These are phyloP conservation scores for Hydropsyche betteni DNA, from an alignment of 2,888 invertebrate species.

Conservation along the genomic window DNA sequence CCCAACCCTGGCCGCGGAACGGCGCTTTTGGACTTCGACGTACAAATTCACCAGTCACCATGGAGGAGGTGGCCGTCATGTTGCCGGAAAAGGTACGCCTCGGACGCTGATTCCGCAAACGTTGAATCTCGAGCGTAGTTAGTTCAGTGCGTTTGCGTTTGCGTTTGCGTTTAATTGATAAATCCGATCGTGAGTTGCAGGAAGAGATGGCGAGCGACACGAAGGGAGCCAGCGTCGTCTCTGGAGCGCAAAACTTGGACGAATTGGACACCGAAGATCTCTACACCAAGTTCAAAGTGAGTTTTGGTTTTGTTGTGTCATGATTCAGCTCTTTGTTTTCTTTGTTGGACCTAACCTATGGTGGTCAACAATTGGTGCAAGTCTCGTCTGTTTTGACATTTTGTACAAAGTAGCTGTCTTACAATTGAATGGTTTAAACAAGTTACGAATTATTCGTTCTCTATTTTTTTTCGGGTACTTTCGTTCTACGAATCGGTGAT, in stretches of 20 bases:
- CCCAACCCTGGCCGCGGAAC: neutral
- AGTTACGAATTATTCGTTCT: too few species aligned
- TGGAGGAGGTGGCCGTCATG: slow-evolving; percentile 35
- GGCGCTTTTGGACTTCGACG: neutral
- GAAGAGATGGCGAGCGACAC: slow-evolving; percentile 73
- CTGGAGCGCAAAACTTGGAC: slow-evolving; percentile 77
- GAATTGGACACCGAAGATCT: slow-evolving; percentile 91
- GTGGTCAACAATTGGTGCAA: neutral
- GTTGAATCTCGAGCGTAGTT: neutral
- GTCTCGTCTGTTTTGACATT: neutral
- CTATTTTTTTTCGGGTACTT: too few species aligned
- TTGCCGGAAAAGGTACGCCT: slow-evolving; percentile 19
- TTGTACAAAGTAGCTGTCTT: neutral
- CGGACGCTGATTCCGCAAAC: too few species aligned
- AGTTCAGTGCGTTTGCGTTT: neutral
- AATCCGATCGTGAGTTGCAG: slow-evolving; percentile 57
- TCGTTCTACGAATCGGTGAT: too few species aligned
- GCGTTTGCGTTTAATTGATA: slow-evolving; percentile 32
- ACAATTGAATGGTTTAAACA: too few species aligned
- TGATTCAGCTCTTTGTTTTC: slow-evolving; percentile 34
- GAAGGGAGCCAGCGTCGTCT: slow-evolving; percentile 70
- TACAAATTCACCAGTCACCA: slow-evolving; percentile 22
- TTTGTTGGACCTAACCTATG: neutral
- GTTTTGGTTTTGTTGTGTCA: slow-evolving; percentile 30
- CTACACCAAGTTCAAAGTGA: slow-evolving; percentile 94